Base-by-base conservation (phyloP, 2,888 invertebrate genomes). In the Sinhomidia bicolor region DNA sequence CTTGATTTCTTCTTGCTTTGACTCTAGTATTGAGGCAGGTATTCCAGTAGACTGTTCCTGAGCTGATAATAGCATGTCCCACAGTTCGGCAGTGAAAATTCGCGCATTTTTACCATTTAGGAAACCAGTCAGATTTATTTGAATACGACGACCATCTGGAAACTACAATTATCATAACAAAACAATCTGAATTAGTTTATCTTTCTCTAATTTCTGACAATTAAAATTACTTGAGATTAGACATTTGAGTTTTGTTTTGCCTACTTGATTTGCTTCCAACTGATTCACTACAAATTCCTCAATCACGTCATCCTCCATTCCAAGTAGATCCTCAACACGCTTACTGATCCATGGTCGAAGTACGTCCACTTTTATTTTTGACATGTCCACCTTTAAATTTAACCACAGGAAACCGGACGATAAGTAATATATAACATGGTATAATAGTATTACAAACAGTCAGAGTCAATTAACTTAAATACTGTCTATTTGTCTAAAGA, bases 81-180 rank as follows among this genome's bases (percentile, higher is more conserved):
- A 99, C 82, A 99, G 95, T 94, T 99, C 99, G 3, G 97, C 97
- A 97, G 99, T 98, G 94, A 99, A 99, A 92, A 97, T 96, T 57
- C 99, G 95, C 20, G 99, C 99, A 94, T 99, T 98, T 94, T 98
- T 98, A 12, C 99, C 99, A 93, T 99, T 99, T 90, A 99, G 95
- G 94, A 99, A 99, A 71, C 99, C 99, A 68, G 99, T 99, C 94
- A 99, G 95, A 94, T 99, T 99, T 93, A 99, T 99, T 95, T 99
- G 99, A 96, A 99, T 99, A 94, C 98, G 98, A 94, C 98, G 97
- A 76, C 99, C 98, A 95, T 99, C 98, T 82, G 99, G 99, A 89
- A 81, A 89, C 91, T 92, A 68, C 14, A 62, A 88, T 7, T n/a
- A n/a, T 57, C 65, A 89, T 71, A 12, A 4, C 29, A 68, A 44